These are phyloP conservation scores for Girardia tigrina DNA, from an alignment of 2,888 invertebrate species.

Conservation along the genomic window DNA sequence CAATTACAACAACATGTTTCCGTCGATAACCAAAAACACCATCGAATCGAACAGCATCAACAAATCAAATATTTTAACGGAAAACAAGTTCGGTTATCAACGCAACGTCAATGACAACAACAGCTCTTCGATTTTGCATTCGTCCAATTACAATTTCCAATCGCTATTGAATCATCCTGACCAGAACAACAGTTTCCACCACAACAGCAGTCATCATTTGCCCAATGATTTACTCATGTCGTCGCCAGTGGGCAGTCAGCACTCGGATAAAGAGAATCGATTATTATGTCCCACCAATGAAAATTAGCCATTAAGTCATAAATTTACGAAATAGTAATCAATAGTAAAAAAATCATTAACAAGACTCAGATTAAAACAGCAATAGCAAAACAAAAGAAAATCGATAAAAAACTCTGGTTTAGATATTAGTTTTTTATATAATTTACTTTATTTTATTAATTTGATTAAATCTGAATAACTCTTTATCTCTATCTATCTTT, in stretches of 20 bases:
- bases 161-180: no score
- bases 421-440: constrained; percentile 23
- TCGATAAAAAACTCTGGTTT: background rate
- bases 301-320: no score
- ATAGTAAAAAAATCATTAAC: background rate
- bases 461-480: no score
- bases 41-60: background rate
- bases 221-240: background rate
- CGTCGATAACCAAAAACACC: background rate
- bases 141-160: background rate
- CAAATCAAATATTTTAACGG: background rate
- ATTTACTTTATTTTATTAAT: background rate
- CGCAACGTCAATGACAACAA: background rate
- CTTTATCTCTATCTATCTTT: no score
- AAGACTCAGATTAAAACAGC: no score
- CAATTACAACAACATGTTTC: constrained; percentile 12
- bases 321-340: no score
- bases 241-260: constrained; percentile 15
- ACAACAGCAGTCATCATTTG: background rate
- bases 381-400: background rate
- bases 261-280: constrained; percentile 12
- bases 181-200: background rate
- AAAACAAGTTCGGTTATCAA: background rate
- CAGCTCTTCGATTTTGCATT: background rate
- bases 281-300: no score